These are phyloP conservation scores for Sebastolobus alascanus DNA, from an alignment of 2,797 vertebrate genomes.

Conservation along the genomic window DNA sequence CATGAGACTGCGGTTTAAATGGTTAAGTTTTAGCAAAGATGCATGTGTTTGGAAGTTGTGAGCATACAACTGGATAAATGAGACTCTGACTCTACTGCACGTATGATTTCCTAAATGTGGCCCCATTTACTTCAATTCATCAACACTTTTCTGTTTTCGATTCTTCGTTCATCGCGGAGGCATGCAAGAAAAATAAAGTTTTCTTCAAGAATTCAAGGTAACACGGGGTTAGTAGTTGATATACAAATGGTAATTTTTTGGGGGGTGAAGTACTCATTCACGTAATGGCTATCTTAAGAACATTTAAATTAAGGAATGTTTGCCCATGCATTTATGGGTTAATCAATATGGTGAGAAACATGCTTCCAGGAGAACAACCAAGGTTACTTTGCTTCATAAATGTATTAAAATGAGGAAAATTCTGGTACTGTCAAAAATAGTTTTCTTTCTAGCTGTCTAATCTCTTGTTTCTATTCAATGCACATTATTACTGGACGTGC, in stretches of 20 bases:
- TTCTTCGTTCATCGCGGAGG: background rate
- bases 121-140: background rate
- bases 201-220: background rate
- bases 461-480: background rate
- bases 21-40: background rate
- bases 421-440: background rate
- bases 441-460: background rate
- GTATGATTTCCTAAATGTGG: background rate
- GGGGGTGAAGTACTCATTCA: background rate
- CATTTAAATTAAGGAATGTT: background rate
- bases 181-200: background rate
- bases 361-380: background rate
- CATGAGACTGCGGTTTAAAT: background rate
- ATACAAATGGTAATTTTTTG: too few relatives aligned
- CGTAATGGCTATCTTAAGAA: background rate
- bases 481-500: background rate
- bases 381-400: background rate
- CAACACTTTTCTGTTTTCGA: background rate
- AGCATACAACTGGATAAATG: background rate
- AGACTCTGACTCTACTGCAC: background rate
- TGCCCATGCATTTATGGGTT: background rate
- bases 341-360: background rate
- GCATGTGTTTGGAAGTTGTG: background rate
- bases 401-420: background rate
- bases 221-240: background rate